These are phyloP conservation scores for Eulemur rubriventer DNA, from an alignment of 2,797 vertebrate genomes.

Conservation along the genomic window DNA sequence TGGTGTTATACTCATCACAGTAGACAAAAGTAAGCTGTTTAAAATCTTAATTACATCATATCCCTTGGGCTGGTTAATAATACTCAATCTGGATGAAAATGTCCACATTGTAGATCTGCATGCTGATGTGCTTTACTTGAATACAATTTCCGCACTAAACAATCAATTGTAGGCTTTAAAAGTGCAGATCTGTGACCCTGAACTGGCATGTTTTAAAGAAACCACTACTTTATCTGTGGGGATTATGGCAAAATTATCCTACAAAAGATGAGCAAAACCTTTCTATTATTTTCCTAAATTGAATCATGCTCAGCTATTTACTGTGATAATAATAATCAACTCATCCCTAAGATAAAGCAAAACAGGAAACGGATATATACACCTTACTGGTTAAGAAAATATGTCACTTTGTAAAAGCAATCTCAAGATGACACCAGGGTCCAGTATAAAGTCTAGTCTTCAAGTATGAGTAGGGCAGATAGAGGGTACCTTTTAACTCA, in stretches of 20 bases:
- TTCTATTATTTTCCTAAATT: constrained; percentile 71
- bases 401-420: neutral
- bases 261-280: constrained; percentile 33
- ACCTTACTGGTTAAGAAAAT: neutral
- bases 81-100: constrained; percentile 61
- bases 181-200: constrained; percentile 24
- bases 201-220: constrained; percentile 39
- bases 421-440: neutral
- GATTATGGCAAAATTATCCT: constrained; percentile 44
- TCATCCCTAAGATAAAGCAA: constrained; percentile 25
- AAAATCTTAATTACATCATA: constrained; percentile 64
- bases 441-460: neutral
- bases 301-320: constrained; percentile 76
- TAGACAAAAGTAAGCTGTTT: constrained; percentile 73
- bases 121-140: constrained; percentile 50
- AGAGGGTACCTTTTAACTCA: neutral
- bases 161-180: constrained; percentile 58
- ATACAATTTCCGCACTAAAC: constrained; percentile 63
- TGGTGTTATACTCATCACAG: constrained; percentile 49
- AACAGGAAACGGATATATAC: neutral
- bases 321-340: constrained; percentile 29
- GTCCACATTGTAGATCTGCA: constrained; percentile 67
- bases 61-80: constrained; percentile 70
- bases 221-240: constrained; percentile 22
- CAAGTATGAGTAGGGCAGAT: neutral